phyloP scores from a whole-genome alignment of 2,888 invertebrate genomes.

The Argyresthia goedartella region DNA sequence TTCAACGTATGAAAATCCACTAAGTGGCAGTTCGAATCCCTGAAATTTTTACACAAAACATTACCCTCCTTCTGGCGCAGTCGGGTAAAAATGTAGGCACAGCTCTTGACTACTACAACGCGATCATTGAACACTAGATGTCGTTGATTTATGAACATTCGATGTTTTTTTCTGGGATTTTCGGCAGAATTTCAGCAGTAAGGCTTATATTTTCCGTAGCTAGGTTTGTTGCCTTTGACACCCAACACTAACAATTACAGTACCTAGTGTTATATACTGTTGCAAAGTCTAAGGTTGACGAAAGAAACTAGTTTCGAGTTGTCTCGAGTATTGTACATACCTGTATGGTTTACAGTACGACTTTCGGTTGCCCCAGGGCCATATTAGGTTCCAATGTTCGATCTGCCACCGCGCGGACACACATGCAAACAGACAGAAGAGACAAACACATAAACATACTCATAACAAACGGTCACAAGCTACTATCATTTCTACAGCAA shows the following conservation, averaged over 20 bases:
- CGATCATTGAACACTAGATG: too few species aligned
- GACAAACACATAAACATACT: constrained; percentile 22
- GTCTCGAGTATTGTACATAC: not conserved
- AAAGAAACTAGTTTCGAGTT: too few species aligned
- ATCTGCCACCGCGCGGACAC: constrained; percentile 62
- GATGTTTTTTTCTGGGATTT: too few species aligned
- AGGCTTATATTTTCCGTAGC: too few species aligned
- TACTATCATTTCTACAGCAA: not conserved
- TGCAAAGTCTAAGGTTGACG: too few species aligned
- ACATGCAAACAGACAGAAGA: constrained; percentile 57
- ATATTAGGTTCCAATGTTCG: constrained; percentile 73
- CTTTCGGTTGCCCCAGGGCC: constrained; percentile 72
- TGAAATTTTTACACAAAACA: constrained; percentile 27
- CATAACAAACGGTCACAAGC: not conserved
- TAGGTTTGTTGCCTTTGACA: too few species aligned
- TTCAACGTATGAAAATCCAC: constrained; percentile 41
- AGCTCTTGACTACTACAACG: too few species aligned
- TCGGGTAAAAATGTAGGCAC: too few species aligned
- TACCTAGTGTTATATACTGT: too few species aligned
- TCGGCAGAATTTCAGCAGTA: too few species aligned
- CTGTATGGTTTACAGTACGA: constrained; percentile 22
- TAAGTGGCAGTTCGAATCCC: constrained; percentile 67
- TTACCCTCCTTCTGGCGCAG: not conserved
- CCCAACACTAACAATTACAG: too few species aligned
- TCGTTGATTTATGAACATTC: too few species aligned